Percentiles rank a stretch among this genome's conserved stretches.
Evolutionary conservation across 2,113 vertebrate genomes (phyloP).

Genomic region (Dasyornis broadbenti): DNA sequence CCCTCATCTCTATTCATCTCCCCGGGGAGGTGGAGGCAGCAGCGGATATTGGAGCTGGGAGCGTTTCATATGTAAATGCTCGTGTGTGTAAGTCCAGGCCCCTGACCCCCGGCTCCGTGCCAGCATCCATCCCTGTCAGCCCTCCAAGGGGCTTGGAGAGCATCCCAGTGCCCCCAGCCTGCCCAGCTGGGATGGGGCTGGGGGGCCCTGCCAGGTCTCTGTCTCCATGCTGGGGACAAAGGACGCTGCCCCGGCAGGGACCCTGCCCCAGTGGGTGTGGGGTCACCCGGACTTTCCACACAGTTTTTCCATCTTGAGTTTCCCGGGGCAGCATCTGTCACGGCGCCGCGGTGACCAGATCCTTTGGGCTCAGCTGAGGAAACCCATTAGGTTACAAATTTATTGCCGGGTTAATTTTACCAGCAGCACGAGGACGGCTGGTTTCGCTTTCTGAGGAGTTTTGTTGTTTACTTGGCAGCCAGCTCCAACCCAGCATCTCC

Average conservation of each 20-base stretch:
- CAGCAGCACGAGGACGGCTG: fast-evolving
- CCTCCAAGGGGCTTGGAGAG: not conserved
- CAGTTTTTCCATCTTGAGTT: not conserved
- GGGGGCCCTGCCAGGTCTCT: not conserved
- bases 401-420: not conserved
- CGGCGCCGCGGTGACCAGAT: not conserved
- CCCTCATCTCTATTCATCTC: slow-evolving; percentile 41
- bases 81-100: slow-evolving; percentile 12
- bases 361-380: not conserved
- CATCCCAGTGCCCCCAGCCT: not conserved
- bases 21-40: slow-evolving; percentile 38
- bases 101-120: slow-evolving; percentile 35
- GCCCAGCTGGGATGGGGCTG: not conserved
- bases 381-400: not conserved
- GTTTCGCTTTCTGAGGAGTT: not conserved
- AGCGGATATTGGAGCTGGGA: slow-evolving; percentile 52
- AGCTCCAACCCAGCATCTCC: not conserved
- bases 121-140: slow-evolving; percentile 33
- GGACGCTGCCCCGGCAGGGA: fast-evolving
- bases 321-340: not conserved
- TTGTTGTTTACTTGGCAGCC: not conserved
- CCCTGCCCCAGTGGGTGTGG: not conserved
- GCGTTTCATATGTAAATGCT: slow-evolving; percentile 63
- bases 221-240: fast-evolving
- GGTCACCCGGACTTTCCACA: not conserved